Evolutionary conservation across 1,140 invertebrate genomes (phyloP), one percentile per base, ranked within the genome.

Genomic region (Zelostemma sp.): DNA sequence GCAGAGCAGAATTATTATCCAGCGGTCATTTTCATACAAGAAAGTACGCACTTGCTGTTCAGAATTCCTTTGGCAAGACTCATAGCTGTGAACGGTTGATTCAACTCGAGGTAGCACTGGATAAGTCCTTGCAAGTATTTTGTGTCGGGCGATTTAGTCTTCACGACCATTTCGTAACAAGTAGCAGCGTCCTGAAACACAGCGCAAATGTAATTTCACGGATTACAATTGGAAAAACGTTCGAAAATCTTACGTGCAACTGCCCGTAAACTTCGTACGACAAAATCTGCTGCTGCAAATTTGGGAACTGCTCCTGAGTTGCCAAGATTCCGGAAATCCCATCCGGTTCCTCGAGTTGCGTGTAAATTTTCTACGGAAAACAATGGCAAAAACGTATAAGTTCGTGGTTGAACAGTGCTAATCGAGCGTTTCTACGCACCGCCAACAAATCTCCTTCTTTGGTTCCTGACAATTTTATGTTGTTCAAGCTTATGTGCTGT

Each of bases 1-100:
- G 48, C 25, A 54, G 12, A 38, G 48, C 15, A 51, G 6, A 38
- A 50, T 19, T 6, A 15, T 43, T 18, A 33, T 48, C 19, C 12
- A 47, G 11, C 33, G 33, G 33, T 9, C 11, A 35, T 35, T 6
- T 35, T 9, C n/a, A n/a, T n/a, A n/a, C n/a, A n/a, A n/a, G n/a
- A n/a, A n/a, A n/a, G n/a, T n/a, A 28, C 12, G 67, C 83, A 82
- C 84, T 86, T 74, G 70, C 65, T 65, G 69, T 79, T 56, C 15
- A 89, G 76, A 3, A 89, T 75, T 0, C 89, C 88, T 63, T 91
- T 87, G 25, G 90, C 88, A 43, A 92, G 88, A 46, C 91, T 86
- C 61, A 93, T 82, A 0, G 93, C 92, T 0, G 91, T 93, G 66
- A 90, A 91, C 0, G 92, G 92, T 69, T 93, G 91, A 78, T 94